Percentiles rank a stretch among this genome's conserved stretches.
Evolutionary conservation across 2,113 vertebrate genomes (phyloP).

Genomic region (Chlamydotis undulata): DNA sequence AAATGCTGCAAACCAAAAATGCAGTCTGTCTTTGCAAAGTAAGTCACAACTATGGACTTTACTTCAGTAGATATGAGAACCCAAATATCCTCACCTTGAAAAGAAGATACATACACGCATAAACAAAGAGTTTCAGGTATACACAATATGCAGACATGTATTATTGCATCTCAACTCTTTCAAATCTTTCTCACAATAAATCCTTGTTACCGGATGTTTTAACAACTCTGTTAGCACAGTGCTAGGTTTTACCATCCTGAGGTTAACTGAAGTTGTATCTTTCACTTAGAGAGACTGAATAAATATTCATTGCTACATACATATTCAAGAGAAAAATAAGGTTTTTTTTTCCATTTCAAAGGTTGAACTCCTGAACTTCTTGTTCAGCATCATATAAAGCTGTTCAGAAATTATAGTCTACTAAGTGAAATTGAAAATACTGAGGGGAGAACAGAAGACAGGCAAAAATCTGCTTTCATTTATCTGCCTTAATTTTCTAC

Average conservation of each 20-base stretch:
- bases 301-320: neutral
- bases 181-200: neutral
- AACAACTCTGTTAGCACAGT: neutral
- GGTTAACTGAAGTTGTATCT: neutral
- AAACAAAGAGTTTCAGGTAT: neutral
- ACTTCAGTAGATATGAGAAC: neutral
- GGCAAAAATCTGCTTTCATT: neutral
- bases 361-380: neutral
- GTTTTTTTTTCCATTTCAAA: neutral
- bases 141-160: neutral
- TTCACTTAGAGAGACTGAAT: neutral
- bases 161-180: neutral
- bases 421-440: neutral
- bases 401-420: neutral
- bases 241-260: neutral
- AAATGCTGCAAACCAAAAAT: neutral
- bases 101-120: neutral
- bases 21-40: neutral
- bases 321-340: neutral
- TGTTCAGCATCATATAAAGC: neutral
- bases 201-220: neutral
- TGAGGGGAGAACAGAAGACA: neutral
- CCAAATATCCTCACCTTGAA: neutral
- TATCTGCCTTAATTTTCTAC: neutral
- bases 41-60: neutral